Evolutionary conservation across 2,888 invertebrate species (phyloP).

Genomic region (Agriopis leucophaearia): DNA sequence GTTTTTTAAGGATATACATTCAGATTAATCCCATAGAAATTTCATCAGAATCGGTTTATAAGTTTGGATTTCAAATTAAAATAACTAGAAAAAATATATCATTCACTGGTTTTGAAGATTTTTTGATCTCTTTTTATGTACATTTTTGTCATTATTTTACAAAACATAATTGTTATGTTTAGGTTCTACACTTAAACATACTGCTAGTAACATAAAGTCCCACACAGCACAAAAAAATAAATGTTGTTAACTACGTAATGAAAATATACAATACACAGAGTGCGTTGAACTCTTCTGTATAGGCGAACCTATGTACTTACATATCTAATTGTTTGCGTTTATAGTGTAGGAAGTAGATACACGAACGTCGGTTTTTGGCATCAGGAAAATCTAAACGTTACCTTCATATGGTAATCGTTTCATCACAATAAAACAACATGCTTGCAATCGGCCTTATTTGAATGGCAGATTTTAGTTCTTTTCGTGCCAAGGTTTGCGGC

Average conservation of each 20-base stretch:
- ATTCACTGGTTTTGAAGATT: too few relatives aligned
- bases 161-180: too few relatives aligned
- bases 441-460: conserved; percentile 11
- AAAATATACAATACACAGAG: conserved; percentile 41
- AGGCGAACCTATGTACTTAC: conserved; percentile 19
- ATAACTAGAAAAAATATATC: too few relatives aligned
- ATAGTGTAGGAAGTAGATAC: background rate
- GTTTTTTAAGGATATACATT: too few relatives aligned
- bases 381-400: background rate
- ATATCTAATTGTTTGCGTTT: conserved; percentile 15
- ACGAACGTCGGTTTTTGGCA: background rate
- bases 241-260: conserved; percentile 4
- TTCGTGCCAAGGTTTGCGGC: conserved; percentile 35
- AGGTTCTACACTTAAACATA: too few relatives aligned
- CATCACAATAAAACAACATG: conserved; percentile 15
- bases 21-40: too few relatives aligned
- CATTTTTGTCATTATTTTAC: background rate
- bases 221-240: conserved; percentile 5
- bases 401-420: conserved; percentile 2
- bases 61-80: too few relatives aligned
- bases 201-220: background rate
- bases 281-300: conserved; percentile 49
- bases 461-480: conserved; percentile 19
- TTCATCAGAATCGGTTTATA: too few relatives aligned
- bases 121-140: too few relatives aligned